These are phyloP conservation scores for Pterocles orientalis DNA, from an alignment of 2,113 vertebrate species.

Conservation along the genomic window DNA sequence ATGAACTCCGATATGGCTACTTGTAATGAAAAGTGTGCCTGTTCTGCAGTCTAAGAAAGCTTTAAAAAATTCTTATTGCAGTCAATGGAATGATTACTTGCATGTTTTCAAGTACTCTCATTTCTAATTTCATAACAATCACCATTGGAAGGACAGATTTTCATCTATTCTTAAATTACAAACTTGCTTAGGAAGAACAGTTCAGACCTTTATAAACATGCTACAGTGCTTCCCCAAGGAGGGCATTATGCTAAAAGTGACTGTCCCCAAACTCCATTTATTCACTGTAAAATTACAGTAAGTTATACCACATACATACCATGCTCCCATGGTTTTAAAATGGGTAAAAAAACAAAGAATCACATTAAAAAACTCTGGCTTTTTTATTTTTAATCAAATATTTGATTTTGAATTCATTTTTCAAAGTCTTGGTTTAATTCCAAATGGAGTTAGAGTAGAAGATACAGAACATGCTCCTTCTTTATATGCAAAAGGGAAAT, in stretches of 20 bases:
- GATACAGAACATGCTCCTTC: neutral
- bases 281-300: neutral
- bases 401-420: neutral
- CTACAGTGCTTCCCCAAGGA: neutral
- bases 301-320: neutral
- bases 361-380: neutral
- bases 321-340: neutral
- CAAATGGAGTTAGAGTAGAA: neutral
- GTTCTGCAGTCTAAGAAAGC: neutral
- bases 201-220: neutral
- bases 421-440: neutral
- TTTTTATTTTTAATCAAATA: neutral
- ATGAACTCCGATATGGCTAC: neutral
- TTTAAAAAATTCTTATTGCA: neutral
- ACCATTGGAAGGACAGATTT: neutral
- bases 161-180: neutral
- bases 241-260: neutral
- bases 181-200: neutral
- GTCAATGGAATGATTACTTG: neutral
- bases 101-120: neutral
- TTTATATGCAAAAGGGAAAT: neutral
- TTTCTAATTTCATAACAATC: neutral
- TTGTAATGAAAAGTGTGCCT: neutral
- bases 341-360: neutral
- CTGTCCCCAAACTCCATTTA: neutral